Base-by-base conservation (phyloP, 2,113 vertebrate genomes). In the Seriola rivoliana region DNA sequence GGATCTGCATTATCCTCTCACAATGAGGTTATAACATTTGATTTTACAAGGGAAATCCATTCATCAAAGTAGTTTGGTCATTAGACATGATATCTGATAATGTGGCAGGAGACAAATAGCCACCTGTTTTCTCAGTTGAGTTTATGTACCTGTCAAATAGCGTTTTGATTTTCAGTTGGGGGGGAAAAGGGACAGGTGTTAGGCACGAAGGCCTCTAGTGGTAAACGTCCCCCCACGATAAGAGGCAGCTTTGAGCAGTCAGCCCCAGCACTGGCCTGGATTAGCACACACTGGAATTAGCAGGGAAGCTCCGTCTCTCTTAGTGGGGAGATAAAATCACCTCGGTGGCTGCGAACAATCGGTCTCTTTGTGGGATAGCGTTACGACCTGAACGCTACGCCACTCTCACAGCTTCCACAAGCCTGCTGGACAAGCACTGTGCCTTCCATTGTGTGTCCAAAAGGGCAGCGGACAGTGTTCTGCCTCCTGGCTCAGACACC, bases 401-500 rank as follows among this genome's bases (percentile, higher is more conserved):
- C 86, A 80, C 91, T 86, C 88, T 89, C 79, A 81, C 91, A 71
- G 82, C 84, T 84, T 87, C 73, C 90, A 86, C 71, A 57, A 77
- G 89, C 72, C 75, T 36, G 78, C 83, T 76, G 90, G 89, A 90
- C 90, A 81, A 87, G 86, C 82, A 92, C 94, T 95, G 89, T 94
- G 89, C 91, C 72, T 84, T 89, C 90, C 93, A 93, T 95, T 96
- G 94, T 95, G 90, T 77, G 78, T 77, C 81, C 80, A 68, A 94
- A 96, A 95, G 93, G 94, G 80, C 94, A 95, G 78, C 12, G 84
- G 90, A 91, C 90, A 87, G 65, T 79, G 88, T 93, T 93, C 79
- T 69, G 85, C 92, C 90, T 92, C 88, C 92, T 89, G 89, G 84
- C 87, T 87, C 68, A 52, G 71, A 90, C 88, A 73, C 85, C 90